Percentiles rank a stretch among this genome's conserved stretches.
Evolutionary conservation across 2,888 invertebrate genomes (phyloP).

Genomic region (Orchesellides sinensis): DNA sequence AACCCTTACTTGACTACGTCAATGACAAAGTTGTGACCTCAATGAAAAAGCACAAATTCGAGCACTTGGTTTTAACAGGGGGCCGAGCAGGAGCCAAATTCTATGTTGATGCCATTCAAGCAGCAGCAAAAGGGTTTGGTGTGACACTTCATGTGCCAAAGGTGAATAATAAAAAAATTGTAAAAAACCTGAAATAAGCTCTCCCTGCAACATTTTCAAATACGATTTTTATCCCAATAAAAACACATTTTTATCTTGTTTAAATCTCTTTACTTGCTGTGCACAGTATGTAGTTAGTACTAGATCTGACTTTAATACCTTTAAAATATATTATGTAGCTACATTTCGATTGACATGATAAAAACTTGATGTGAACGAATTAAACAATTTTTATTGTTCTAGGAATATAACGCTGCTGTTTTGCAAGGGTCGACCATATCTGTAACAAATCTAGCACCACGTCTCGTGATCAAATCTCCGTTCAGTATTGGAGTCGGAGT

Average conservation of each 20-base stretch:
- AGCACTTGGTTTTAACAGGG: slow-evolving; percentile 71
- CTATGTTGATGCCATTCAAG: slow-evolving; percentile 52
- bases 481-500: slow-evolving; percentile 75
- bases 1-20: slow-evolving; percentile 69
- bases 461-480: slow-evolving; percentile 72
- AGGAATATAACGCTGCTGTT: slow-evolving; percentile 73
- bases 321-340: slow-evolving; percentile 1
- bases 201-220: background rate
- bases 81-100: slow-evolving; percentile 71
- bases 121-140: slow-evolving; percentile 62
- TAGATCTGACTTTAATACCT: too few relatives aligned
- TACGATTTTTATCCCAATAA: background rate
- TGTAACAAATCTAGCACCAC: slow-evolving; percentile 70
- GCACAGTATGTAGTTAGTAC: background rate
- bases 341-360: slow-evolving; percentile 22
- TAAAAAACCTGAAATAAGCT: slow-evolving; percentile 19
- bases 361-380: slow-evolving; percentile 51
- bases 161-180: slow-evolving; percentile 54
- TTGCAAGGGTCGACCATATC: slow-evolving; percentile 72
- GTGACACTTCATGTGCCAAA: slow-evolving; percentile 70
- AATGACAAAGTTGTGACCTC: slow-evolving; percentile 65
- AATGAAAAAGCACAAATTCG: slow-evolving; percentile 66
- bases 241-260: slow-evolving; percentile 24
- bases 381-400: slow-evolving; percentile 36
- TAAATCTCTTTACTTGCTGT: slow-evolving; percentile 1